phyloP scores from a whole-genome alignment of 2,797 vertebrate genomes.

The Phalanger gymnotis region DNA sequence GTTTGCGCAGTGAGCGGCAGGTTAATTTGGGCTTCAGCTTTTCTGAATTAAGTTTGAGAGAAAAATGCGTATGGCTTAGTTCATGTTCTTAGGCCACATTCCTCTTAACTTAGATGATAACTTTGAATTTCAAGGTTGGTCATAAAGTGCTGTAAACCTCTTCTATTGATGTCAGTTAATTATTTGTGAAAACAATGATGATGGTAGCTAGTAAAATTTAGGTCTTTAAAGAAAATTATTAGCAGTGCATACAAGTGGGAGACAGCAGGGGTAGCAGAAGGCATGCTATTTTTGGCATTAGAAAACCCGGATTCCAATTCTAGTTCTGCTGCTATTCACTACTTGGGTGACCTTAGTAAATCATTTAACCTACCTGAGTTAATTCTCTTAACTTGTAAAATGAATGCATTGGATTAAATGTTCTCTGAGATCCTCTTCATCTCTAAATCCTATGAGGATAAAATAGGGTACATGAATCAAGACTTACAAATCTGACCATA shows the following conservation, averaged over 20 bases:
- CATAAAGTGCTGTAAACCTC: background rate
- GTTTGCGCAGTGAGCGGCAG: background rate
- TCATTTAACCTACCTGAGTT: background rate
- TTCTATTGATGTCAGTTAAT: slow-evolving; percentile 12
- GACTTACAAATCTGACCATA: background rate
- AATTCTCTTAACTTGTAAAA: background rate
- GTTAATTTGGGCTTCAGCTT: slow-evolving; percentile 58
- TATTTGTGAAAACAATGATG: slow-evolving; percentile 4
- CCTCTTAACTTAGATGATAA: slow-evolving; percentile 21
- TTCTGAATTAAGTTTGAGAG: slow-evolving; percentile 59
- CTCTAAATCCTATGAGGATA: background rate
- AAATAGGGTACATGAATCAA: background rate
- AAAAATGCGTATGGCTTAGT: slow-evolving; percentile 14
- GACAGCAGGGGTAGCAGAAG: background rate
- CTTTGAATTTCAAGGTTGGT: slow-evolving; percentile 20
- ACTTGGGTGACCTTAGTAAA: background rate
- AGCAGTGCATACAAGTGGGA: slow-evolving; percentile 6
- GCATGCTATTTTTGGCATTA: background rate
- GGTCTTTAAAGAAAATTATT: slow-evolving; percentile 8
- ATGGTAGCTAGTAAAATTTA: slow-evolving; percentile 9
- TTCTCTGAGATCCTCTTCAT: background rate
- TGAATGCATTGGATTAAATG: background rate
- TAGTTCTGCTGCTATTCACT: background rate
- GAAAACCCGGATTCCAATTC: background rate
- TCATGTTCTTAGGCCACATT: slow-evolving; percentile 10